Evolutionary conservation across 2,888 invertebrate genomes (phyloP).

Genomic region (Amphipyra berbera): DNA sequence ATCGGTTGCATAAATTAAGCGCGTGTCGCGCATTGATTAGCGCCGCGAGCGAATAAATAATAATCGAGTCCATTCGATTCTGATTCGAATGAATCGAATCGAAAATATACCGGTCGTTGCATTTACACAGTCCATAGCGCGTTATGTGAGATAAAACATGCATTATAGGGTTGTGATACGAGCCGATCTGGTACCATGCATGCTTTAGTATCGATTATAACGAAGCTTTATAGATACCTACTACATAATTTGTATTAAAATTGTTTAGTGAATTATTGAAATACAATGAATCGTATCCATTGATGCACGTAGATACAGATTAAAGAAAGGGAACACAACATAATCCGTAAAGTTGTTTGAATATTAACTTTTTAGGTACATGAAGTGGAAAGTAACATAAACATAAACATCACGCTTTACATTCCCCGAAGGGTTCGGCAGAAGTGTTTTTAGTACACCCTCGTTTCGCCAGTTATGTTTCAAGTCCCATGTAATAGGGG

Average conservation of each 20-base stretch:
- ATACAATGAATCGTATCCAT: too few relatives aligned
- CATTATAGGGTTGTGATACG: slow-evolving; percentile 49
- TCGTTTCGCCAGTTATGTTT: too few relatives aligned
- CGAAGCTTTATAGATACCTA: slow-evolving; percentile 38
- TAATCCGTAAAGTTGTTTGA: too few relatives aligned
- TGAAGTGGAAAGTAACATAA: too few relatives aligned
- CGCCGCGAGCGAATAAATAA: slow-evolving; percentile 82
- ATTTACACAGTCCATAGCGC: slow-evolving; percentile 68
- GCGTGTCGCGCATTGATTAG: slow-evolving; percentile 81
- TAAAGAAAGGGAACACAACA: too few relatives aligned
- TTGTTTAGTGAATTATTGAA: slow-evolving; percentile 30
- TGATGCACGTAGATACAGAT: too few relatives aligned
- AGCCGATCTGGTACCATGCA: slow-evolving; percentile 34
- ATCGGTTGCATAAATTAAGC: slow-evolving; percentile 78
- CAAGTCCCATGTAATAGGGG: too few relatives aligned
- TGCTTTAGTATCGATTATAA: slow-evolving; percentile 56
- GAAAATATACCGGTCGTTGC: slow-evolving; percentile 70
- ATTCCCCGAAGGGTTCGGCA: too few relatives aligned
- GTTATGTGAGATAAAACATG: slow-evolving; percentile 65
- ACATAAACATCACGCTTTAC: too few relatives aligned
- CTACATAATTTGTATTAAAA: slow-evolving; percentile 33
- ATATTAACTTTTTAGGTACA: too few relatives aligned
- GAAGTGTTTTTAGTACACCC: too few relatives aligned
- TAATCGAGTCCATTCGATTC: slow-evolving; percentile 73
- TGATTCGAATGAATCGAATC: slow-evolving; percentile 74